Evolutionary conservation across 2,888 invertebrate species (phyloP).

Genomic region (Gymnoscelis rufifasciata): DNA sequence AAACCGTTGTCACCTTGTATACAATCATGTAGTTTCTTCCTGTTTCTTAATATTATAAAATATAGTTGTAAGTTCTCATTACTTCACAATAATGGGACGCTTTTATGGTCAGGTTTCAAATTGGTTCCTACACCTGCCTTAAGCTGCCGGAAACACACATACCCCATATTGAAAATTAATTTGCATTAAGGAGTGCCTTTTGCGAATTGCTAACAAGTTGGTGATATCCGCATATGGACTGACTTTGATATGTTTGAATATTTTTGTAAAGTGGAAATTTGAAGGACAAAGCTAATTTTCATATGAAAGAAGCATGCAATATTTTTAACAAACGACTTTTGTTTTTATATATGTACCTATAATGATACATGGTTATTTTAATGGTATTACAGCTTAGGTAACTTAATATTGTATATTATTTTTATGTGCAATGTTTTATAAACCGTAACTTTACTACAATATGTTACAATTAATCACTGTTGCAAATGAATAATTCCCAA

Average conservation of each 20-base stretch:
- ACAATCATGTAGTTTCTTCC: conserved; percentile 57
- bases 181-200: conserved; percentile 64
- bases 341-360: conserved; percentile 33
- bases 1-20: conserved; percentile 45
- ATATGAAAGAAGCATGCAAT: conserved; percentile 47
- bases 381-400: conserved; percentile 64
- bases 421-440: conserved; percentile 37
- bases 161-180: conserved; percentile 25
- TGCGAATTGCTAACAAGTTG: conserved; percentile 47
- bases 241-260: conserved; percentile 62
- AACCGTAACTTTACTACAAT: conserved; percentile 9
- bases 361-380: conserved; percentile 29
- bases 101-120: conserved; percentile 40
- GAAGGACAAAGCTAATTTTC: conserved; percentile 34
- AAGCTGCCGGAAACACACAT: conserved; percentile 26
- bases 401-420: conserved; percentile 46
- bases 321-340: conserved; percentile 42
- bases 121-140: conserved; percentile 30
- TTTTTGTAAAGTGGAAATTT: conserved; percentile 53
- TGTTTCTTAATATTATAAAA: conserved; percentile 50
- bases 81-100: conserved; percentile 34
- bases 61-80: conserved; percentile 42
- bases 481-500: conserved; percentile 41
- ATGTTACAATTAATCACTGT: conserved; percentile 30
- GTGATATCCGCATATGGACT: conserved; percentile 58